Evolutionary conservation across 2,113 vertebrate species (phyloP).

Genomic region (Dicrurus megarhynchus): DNA sequence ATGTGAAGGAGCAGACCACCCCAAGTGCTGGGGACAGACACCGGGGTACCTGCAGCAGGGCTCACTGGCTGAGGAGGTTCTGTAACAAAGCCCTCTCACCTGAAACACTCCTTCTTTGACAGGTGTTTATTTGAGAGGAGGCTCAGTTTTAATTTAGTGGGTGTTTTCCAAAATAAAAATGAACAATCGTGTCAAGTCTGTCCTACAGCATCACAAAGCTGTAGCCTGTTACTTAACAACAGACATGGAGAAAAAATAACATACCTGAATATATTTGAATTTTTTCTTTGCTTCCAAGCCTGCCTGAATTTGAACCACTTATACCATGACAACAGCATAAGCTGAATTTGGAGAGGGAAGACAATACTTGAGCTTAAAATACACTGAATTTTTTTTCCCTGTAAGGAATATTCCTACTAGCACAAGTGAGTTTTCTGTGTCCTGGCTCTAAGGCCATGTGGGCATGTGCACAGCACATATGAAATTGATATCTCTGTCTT

Average conservation of each 20-base stretch:
- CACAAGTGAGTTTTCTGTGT: not conserved
- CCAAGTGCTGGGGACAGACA: not conserved
- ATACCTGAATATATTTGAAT: not conserved
- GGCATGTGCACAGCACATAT: not conserved
- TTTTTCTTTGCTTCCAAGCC: not conserved
- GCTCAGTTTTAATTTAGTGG: not conserved
- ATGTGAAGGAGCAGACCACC: fast-evolving
- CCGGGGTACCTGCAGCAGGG: not conserved
- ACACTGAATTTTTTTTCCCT: not conserved
- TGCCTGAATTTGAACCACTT: not conserved
- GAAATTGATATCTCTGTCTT: constrained; percentile 2
- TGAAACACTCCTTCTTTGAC: not conserved
- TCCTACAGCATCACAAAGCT: not conserved
- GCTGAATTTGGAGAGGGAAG: not conserved
- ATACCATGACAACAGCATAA: not conserved
- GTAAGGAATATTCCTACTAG: not conserved
- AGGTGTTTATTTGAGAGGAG: not conserved
- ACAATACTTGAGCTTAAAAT: not conserved
- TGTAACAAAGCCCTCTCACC: not conserved
- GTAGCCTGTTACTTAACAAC: not conserved
- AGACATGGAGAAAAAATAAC: not conserved
- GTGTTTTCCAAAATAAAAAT: not conserved
- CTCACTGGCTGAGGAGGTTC: not conserved
- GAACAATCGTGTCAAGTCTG: not conserved
- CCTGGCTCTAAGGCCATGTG: not conserved